phyloP scores from a whole-genome alignment of 2,113 vertebrate genomes.

The Actinemys pallida region DNA sequence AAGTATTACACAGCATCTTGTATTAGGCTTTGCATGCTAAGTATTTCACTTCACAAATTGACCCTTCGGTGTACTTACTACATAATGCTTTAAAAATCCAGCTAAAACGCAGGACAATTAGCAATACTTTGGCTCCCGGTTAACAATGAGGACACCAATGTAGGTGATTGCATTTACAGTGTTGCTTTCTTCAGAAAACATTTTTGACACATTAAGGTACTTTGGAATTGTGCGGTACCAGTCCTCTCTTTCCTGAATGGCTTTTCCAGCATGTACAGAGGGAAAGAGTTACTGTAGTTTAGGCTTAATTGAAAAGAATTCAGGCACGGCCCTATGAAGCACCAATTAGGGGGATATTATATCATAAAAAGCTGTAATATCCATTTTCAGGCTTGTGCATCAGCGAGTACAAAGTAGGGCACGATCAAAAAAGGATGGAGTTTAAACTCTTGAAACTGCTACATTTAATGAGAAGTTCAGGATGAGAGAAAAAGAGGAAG shows the following conservation, averaged over 20 bases:
- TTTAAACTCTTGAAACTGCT: conserved; percentile 68
- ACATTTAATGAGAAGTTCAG: conserved; percentile 73
- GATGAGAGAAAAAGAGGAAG: neutral
- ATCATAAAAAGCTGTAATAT: conserved; percentile 89
- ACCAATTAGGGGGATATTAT: conserved; percentile 89
- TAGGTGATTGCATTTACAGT: conserved; percentile 96
- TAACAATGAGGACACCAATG: conserved; percentile 95
- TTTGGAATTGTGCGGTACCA: conserved; percentile 87
- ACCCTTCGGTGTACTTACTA: conserved; percentile 94
- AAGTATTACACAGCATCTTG: conserved; percentile 99
- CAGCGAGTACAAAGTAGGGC: conserved; percentile 83
- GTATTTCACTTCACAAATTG: conserved; percentile 98
- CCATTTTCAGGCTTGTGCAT: conserved; percentile 84
- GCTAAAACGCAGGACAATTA: conserved; percentile 99
- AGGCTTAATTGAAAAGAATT: conserved; percentile 89
- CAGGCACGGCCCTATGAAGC: conserved; percentile 84
- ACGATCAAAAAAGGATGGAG: conserved; percentile 77
- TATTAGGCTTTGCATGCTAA: conserved; percentile 99
- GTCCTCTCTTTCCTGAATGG: conserved; percentile 84
- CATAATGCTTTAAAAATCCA: conserved; percentile 96
- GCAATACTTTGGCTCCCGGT: conserved; percentile 92
- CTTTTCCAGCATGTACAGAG: conserved; percentile 81
- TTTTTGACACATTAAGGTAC: conserved; percentile 90
- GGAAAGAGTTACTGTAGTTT: conserved; percentile 85
- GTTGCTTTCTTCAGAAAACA: conserved; percentile 92